These are phyloP conservation scores for Sialia sialis DNA, from an alignment of 2,113 vertebrate species.

Conservation along the genomic window DNA sequence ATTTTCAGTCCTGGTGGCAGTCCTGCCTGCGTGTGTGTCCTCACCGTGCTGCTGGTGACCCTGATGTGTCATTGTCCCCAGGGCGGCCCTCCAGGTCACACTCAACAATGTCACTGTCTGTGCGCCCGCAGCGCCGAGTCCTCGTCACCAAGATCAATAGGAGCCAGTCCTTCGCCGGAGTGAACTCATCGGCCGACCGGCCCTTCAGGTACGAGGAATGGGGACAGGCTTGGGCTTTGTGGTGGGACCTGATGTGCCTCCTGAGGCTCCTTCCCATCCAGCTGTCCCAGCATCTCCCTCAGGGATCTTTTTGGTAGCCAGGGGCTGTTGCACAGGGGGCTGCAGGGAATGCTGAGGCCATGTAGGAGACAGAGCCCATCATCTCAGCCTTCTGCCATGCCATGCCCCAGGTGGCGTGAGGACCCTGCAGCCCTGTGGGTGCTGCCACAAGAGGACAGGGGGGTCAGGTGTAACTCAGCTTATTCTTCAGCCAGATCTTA, in stretches of 20 bases:
- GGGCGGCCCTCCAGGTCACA: conserved; percentile 88
- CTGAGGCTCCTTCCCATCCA: background rate
- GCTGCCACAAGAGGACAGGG: background rate
- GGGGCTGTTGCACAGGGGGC: too few species aligned
- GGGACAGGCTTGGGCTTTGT: background rate
- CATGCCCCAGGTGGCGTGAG: background rate
- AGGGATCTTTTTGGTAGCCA: background rate
- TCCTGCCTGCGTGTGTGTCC: background rate
- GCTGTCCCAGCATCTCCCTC: background rate
- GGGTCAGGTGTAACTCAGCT: background rate
- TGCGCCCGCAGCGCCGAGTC: conserved; percentile 83
- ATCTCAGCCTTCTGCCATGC: background rate
- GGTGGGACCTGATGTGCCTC: background rate
- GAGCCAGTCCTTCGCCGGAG: conserved; percentile 94
- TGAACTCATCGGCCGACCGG: conserved; percentile 85
- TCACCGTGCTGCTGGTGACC: background rate
- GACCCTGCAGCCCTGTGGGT: background rate
- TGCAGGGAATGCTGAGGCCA: background rate
- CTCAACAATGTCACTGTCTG: conserved; percentile 95
- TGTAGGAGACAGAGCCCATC: background rate
- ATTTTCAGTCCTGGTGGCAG: fast-evolving
- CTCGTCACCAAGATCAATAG: conserved; percentile 87
- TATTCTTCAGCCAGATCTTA: background rate
- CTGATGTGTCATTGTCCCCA: conserved; percentile 8
- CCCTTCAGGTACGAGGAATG: conserved; percentile 75